These are phyloP conservation scores for Puma concolor DNA, from an alignment of 2,113 vertebrate species.

Conservation along the genomic window DNA sequence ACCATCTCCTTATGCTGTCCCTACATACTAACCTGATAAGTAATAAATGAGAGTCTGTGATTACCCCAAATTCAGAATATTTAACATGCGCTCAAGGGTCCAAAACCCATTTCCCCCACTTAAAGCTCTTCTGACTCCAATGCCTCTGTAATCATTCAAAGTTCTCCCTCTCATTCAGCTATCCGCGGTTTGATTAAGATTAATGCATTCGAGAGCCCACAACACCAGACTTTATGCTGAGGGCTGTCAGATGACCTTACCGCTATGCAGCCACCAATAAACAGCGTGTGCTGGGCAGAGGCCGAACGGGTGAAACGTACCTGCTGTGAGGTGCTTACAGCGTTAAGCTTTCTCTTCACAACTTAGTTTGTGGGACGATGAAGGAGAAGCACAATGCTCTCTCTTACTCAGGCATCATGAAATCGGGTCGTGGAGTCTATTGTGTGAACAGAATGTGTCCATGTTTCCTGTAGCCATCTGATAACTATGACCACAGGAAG, in stretches of 20 bases:
- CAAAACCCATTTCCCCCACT: conserved; percentile 38
- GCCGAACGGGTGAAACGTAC: background rate
- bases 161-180: conserved; percentile 26
- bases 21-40: background rate
- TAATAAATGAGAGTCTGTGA: conserved; percentile 12
- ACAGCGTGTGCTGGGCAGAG: background rate
- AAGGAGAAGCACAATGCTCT: background rate
- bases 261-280: background rate
- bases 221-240: background rate
- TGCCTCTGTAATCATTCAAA: conserved; percentile 49
- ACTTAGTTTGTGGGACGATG: background rate
- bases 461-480: background rate
- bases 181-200: conserved; percentile 49
- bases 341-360: background rate
- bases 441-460: background rate
- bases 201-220: conserved; percentile 38
- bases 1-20: background rate
- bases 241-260: background rate
- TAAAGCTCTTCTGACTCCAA: conserved; percentile 46
- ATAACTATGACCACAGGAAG: background rate
- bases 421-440: background rate
- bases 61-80: conserved; percentile 20
- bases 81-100: conserved; percentile 2
- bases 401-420: background rate
- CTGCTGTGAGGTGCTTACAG: background rate